These are phyloP conservation scores for Callyntrura sp. DNA, from an alignment of 2,888 invertebrate species.

Conservation along the genomic window DNA sequence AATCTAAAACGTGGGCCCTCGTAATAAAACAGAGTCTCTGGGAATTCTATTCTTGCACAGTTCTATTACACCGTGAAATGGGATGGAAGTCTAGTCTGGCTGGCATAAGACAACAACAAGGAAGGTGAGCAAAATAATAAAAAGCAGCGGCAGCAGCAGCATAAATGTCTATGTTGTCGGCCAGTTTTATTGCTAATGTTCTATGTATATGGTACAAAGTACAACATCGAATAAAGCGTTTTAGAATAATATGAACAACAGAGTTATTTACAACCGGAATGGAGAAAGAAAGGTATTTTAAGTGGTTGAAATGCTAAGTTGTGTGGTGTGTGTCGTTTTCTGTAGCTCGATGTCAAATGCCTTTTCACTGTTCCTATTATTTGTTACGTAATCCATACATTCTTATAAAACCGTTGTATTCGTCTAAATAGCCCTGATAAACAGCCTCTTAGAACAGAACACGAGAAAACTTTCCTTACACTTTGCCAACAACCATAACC, in stretches of 20 bases:
- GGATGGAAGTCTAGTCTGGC: conserved; percentile 18
- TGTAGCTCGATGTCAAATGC: not conserved
- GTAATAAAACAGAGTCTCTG: conserved; percentile 50
- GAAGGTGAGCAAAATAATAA: conserved; percentile 55
- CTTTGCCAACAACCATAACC: not conserved
- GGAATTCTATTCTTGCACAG: conserved; percentile 28
- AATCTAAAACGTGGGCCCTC: conserved; percentile 20
- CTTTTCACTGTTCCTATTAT: conserved; percentile 2
- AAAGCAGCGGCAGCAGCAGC: not conserved
- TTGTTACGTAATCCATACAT: not conserved
- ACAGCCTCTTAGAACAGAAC: too few relatives aligned
- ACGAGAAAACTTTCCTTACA: not conserved
- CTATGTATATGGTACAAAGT: not conserved
- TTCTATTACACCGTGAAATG: not conserved
- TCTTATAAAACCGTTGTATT: too few relatives aligned
- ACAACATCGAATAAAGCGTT: conserved; percentile 27
- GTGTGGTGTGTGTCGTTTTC: not conserved
- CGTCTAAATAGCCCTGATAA: too few relatives aligned
- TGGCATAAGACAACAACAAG: not conserved
- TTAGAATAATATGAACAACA: conserved; percentile 35
- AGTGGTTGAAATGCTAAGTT: conserved; percentile 47
- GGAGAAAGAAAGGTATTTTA: conserved; percentile 42
- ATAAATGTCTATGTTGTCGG: not conserved
- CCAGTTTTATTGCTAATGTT: conserved; percentile 16
- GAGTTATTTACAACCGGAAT: conserved; percentile 37